Conservation (phyloP, 2,113 vertebrate species). For the Cheirogaleus medius region DNA sequence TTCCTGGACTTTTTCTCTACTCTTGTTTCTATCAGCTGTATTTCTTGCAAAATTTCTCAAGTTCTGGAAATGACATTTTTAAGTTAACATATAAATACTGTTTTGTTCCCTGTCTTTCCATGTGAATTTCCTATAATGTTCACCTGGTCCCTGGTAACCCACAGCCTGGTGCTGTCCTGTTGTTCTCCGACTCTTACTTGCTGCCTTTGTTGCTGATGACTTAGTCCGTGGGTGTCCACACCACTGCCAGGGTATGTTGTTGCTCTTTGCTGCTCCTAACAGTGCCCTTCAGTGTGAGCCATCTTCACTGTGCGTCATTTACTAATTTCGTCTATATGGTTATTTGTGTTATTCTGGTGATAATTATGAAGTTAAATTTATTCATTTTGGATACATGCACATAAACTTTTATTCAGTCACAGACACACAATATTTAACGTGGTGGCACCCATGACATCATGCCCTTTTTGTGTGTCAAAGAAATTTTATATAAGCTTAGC, state of each 20-base stretch:
- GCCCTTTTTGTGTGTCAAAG: not conserved
- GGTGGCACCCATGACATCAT: not conserved
- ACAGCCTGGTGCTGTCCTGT: not conserved
- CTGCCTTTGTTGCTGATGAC: not conserved
- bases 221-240: not conserved
- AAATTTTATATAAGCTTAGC: no score
- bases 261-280: not conserved
- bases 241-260: not conserved
- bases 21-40: no score
- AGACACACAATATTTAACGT: not conserved
- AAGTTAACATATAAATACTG: no score
- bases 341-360: not conserved
- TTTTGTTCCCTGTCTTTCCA: no score
- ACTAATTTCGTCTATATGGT: not conserved
- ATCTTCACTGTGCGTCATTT: not conserved
- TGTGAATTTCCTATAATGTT: not conserved
- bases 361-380: not conserved
- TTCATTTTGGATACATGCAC: not conserved
- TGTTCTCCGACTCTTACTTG: not conserved
- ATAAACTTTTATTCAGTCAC: not conserved
- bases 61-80: no score
- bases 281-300: not conserved
- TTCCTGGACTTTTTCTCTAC: no score
- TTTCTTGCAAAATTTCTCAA: no score
- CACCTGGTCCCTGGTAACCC: no score